These are phyloP conservation scores for Tipula lateralis DNA, from an alignment of 2,888 invertebrate species.

Conservation along the genomic window DNA sequence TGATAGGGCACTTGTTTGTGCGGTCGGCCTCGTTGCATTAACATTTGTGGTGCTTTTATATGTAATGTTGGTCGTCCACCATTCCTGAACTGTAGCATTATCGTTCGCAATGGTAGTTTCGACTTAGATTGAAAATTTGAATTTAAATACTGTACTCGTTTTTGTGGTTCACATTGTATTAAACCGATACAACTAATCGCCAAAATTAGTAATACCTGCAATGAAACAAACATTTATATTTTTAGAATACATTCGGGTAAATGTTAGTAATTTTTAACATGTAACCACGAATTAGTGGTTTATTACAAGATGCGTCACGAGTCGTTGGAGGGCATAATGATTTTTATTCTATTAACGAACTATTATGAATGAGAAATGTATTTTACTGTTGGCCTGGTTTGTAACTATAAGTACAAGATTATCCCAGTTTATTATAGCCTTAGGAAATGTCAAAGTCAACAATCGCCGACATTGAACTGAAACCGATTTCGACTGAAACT, in stretches of 20 bases:
- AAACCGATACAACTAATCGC: neutral
- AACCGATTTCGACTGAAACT: too few relatives aligned
- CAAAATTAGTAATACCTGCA: neutral
- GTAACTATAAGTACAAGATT: too few relatives aligned
- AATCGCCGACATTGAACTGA: too few relatives aligned
- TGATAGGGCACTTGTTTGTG: slow-evolving; percentile 28
- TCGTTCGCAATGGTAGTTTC: neutral
- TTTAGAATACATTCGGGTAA: neutral
- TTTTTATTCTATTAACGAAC: neutral
- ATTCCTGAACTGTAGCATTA: slow-evolving; percentile 27
- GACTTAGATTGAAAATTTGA: neutral
- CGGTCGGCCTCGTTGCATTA: neutral
- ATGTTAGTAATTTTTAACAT: neutral
- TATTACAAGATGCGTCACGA: neutral
- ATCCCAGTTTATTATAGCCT: too few relatives aligned
- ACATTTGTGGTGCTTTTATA: neutral
- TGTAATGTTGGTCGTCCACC: neutral
- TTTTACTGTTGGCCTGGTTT: too few relatives aligned
- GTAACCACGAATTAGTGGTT: neutral
- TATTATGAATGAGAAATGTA: too few relatives aligned
- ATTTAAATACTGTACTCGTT: neutral
- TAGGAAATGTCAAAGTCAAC: too few relatives aligned
- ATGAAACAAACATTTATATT: neutral
- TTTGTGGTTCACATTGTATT: slow-evolving; percentile 26
- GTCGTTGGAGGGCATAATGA: neutral